Percentiles rank a stretch among this genome's conserved stretches.
These are phyloP conservation scores for Hemicordylus capensis DNA, from an alignment of 2,113 vertebrate genomes.

Conservation along the genomic window DNA sequence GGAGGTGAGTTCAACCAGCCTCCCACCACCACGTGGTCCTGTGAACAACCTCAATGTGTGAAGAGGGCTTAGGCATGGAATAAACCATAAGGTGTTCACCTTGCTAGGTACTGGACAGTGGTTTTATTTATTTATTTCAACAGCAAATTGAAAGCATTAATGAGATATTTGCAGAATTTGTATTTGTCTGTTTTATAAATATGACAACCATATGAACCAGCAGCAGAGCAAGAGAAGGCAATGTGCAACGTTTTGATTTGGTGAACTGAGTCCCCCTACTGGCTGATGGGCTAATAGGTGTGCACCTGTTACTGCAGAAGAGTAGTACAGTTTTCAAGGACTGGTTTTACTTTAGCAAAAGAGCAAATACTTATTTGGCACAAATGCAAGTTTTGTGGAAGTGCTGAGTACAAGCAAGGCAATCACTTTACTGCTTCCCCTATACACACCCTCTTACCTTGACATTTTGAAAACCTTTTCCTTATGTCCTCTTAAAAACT, in stretches of 20 bases:
- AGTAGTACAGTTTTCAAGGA: not conserved
- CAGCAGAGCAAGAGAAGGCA: not conserved
- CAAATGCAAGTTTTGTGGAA: not conserved
- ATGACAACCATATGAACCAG: not conserved
- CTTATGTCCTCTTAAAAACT: not conserved
- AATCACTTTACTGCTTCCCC: no score
- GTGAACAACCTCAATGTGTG: no score
- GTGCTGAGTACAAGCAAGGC: not conserved
- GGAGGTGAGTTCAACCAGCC: no score
- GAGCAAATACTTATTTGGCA: not conserved
- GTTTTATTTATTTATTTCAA: not conserved
- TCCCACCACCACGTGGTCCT: no score
- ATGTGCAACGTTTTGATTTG: fast-evolving
- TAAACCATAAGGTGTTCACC: not conserved
- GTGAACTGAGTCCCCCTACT: not conserved
- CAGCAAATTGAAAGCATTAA: not conserved
- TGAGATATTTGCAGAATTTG: not conserved
- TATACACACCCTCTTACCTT: not conserved
- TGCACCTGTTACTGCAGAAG: not conserved
- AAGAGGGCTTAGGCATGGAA: no score
- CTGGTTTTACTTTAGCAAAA: not conserved
- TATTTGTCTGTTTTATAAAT: slow-evolving; percentile 2
- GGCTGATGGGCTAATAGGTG: not conserved
- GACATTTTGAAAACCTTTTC: not conserved
- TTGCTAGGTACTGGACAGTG: not conserved